Evolutionary conservation across 2,888 invertebrate genomes (phyloP), one percentile per base, ranked within the genome.

Genomic region (Apotomis capreana): DNA sequence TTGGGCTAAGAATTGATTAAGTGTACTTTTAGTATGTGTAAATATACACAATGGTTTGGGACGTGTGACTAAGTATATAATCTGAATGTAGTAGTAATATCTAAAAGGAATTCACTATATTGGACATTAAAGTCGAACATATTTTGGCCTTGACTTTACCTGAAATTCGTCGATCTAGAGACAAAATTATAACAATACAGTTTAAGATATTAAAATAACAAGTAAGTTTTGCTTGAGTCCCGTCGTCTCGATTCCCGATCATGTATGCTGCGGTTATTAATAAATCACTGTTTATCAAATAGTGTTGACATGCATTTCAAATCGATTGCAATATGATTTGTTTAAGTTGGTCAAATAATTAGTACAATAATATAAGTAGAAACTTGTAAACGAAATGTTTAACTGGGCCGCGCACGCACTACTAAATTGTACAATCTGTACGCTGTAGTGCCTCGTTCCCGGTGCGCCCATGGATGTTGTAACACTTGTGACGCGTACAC

Each of bases 1-100:
- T 87, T 81, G 82, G 83, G 81, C 79, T 89, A 87, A 88, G 87
- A 79, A 78, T 87, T 76, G 81, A 80, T 82, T 89, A 89, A 88
- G 87, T 83, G 86, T 91, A 90, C 78, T 86, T 81, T 81, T 87
- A 91, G 89, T 85, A 84, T 83, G 90, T 92, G 92, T 92, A 92
- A 89, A 92, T 92, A 89, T 73, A 84, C 85, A 89, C 90, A 90
- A 84, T 82, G 83, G 85, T 80, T 79, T 84, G 82, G 83, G 78
- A 77, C 74, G 77, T 78, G 78, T 78, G 77, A 76, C 63, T 64
- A 63, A 68, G 65, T 64, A 68, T 69, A 60, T 69, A 73, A 64
- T 73, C 69, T 68, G 72, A 67, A 68, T 54, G 68, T 72, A 72
- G 63, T 62, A 57, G 55, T 71, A 51, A 55, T 71, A 68, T 71